Evolutionary conservation across 2,113 vertebrate species (phyloP).

Genomic region (Oncorhynchus keta): DNA sequence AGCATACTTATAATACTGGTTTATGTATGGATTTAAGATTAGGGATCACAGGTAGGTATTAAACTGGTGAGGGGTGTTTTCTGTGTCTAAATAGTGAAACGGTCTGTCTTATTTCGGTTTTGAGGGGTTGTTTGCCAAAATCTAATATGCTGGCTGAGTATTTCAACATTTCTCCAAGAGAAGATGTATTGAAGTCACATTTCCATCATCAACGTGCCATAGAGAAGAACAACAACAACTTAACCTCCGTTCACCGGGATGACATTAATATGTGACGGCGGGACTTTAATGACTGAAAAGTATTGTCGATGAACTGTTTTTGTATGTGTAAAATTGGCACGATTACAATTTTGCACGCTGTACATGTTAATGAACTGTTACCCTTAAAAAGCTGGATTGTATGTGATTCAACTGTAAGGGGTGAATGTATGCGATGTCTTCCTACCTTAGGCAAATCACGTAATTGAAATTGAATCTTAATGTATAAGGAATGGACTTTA

Average conservation of each 20-base stretch:
- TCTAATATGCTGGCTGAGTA: neutral
- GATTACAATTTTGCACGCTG: conserved; percentile 59
- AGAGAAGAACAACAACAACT: neutral
- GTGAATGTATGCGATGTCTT: conserved; percentile 51
- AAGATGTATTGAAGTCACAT: neutral
- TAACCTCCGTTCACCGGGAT: neutral
- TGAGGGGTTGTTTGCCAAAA: neutral
- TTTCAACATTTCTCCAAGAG: neutral
- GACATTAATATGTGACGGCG: too few relatives aligned
- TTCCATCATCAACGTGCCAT: conserved; percentile 7
- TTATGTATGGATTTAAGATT: neutral
- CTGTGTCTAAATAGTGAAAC: neutral
- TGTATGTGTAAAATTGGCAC: conserved; percentile 1
- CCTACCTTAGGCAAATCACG: conserved; percentile 43
- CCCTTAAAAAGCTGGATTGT: conserved; percentile 24
- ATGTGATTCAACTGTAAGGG: conserved; percentile 23
- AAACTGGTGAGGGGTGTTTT: neutral
- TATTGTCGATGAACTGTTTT: too few relatives aligned
- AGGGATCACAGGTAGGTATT: neutral
- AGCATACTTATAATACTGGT: neutral
- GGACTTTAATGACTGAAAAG: too few relatives aligned
- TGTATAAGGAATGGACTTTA: conserved; percentile 51
- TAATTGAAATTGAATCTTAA: conserved; percentile 46
- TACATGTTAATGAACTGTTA: conserved; percentile 56
- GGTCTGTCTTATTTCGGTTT: neutral